Evolutionary conservation across 2,888 invertebrate genomes (phyloP), one percentile per base, ranked within the genome.

Genomic region (Aspidiotus rigidus): DNA sequence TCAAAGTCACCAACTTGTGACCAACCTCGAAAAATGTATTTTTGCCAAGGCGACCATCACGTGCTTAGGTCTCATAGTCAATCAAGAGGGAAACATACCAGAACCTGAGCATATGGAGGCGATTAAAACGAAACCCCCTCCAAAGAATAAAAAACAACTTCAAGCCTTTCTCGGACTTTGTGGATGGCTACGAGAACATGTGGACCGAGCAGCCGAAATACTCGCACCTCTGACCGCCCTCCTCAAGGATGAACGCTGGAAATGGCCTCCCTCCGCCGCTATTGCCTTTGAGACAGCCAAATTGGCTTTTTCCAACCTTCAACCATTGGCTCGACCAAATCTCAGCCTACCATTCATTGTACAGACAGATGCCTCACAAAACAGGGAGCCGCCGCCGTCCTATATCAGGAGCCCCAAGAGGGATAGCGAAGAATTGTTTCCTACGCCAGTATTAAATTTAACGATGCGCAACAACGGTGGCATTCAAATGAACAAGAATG

Each of bases 321-420:
- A 56, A 15, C 16, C 55, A 62, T 15, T 69, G 10, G 54, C 53
- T 0, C 17, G 62, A 10, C 59, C 69, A 2, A 28, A 62, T 44
- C 56, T 15, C 28, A 49, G 16, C 2, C n/a, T 16, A 7, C 56
- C 67, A 11, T 62, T 55, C 3, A 39, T 28, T 17, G 39, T 70
- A 0, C 67, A 67, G 17, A 67, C 70, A 7, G 70, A 67, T 16
- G 70, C 55, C 1, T 67, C 66, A 7, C n/a, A 49, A 28, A 53
- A 7, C 28, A 49, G 7, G 71, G 67, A 41, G 28, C 55, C 7
- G 70, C 66, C 16, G 70, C 66, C 8, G 55, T 53, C 11, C 16
- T 64, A 42, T 70, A 64, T 15, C 70, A 70, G 42, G 60, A n/a
- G 17, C 28, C 16, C 2, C 49, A 54, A 9, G 49, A 49, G 2